phyloP scores from a whole-genome alignment of 64 coral and sea anemone species.

The Montipora efflorescens region DNA sequence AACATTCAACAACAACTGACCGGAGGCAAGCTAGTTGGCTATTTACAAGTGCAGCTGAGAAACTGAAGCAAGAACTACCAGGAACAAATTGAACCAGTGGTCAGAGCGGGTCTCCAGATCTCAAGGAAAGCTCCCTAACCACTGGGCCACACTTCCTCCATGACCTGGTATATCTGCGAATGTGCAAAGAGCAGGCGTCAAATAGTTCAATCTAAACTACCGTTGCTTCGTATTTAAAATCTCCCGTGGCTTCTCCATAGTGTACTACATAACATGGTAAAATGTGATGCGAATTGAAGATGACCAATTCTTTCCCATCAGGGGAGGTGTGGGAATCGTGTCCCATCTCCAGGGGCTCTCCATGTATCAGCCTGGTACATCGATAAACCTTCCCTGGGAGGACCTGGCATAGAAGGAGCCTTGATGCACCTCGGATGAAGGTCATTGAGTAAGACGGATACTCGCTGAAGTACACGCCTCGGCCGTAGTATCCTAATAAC shows the following conservation, averaged over 20 bases:
- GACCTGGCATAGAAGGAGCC: constrained; percentile 82
- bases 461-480: constrained; percentile 90
- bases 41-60: too few species aligned
- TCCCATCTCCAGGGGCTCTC: constrained; percentile 73
- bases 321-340: constrained; percentile 89
- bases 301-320: constrained; percentile 88
- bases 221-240: constrained; percentile 53
- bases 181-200: not conserved
- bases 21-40: too few species aligned
- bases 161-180: too few species aligned
- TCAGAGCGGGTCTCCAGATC: too few species aligned
- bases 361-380: constrained; percentile 83
- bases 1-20: too few species aligned
- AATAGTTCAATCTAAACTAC: not conserved
- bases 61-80: too few species aligned
- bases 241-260: constrained; percentile 84
- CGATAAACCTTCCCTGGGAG: constrained; percentile 81
- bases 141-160: too few species aligned
- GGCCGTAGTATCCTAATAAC: constrained; percentile 63
- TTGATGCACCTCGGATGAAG: constrained; percentile 84
- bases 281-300: constrained; percentile 83
- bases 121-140: too few species aligned
- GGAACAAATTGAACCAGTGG: too few species aligned
- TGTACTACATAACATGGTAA: constrained; percentile 88
- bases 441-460: constrained; percentile 91